phyloP scores from a whole-genome alignment of 2,888 invertebrate species.

The Drosophila algonquin region DNA sequence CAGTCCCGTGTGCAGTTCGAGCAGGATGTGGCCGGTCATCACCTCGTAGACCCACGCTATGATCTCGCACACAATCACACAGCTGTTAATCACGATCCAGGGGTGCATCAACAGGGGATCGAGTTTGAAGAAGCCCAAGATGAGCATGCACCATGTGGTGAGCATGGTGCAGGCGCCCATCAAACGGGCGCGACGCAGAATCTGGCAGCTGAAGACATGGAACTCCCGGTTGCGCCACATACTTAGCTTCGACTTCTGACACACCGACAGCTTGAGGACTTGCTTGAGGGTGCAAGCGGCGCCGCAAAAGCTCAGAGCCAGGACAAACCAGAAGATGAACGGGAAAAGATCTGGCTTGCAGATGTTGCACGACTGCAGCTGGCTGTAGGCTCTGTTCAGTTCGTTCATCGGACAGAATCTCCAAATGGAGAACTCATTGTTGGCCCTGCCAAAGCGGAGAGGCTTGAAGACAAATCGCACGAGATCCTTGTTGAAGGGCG shows the following conservation, averaged over 20 bases:
- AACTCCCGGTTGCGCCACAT: not conserved
- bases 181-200: not conserved
- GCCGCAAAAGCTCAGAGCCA: not conserved
- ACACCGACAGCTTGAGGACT: not conserved
- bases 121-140: not conserved
- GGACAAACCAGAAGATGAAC: not conserved
- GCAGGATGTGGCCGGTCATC: not conserved
- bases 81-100: not conserved
- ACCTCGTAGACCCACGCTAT: not conserved
- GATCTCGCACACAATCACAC: not conserved
- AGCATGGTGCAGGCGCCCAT: not conserved
- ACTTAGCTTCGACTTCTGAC: not conserved
- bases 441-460: not conserved
- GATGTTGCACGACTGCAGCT: not conserved
- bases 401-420: not conserved
- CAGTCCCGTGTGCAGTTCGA: not conserved
- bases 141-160: not conserved
- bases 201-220: not conserved
- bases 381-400: fast-evolving
- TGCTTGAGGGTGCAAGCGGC: not conserved
- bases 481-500: fast-evolving
- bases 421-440: not conserved
- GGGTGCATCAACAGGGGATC: not conserved
- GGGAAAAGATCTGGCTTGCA: not conserved
- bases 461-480: not conserved